phyloP scores from a whole-genome alignment of 1,140 invertebrate species.

The Lordiphosa collinella region DNA sequence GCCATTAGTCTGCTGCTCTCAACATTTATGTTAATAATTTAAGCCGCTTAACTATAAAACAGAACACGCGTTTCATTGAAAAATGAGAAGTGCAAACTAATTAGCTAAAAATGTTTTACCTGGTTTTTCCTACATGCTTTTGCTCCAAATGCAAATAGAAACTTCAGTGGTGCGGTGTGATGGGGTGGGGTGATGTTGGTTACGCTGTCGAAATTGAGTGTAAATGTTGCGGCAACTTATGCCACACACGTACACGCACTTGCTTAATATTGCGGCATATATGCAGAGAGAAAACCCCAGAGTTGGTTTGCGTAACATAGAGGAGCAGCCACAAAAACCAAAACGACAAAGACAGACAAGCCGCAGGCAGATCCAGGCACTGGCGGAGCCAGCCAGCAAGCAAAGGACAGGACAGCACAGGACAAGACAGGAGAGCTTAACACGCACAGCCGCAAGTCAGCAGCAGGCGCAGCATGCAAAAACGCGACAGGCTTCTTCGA shows the following conservation, averaged over 20 bases:
- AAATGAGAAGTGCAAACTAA: too few relatives aligned
- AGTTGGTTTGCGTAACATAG: conserved; percentile 5
- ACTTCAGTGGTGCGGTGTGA: neutral
- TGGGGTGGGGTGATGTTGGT: too few relatives aligned
- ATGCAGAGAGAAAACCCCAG: conserved; percentile 15
- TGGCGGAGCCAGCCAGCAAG: too few relatives aligned
- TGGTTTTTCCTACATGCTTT: too few relatives aligned
- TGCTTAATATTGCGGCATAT: conserved; percentile 67
- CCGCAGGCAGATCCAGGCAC: conserved; percentile 1
- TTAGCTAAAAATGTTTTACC: too few relatives aligned
- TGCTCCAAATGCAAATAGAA: conserved; percentile 7
- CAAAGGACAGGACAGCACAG: neutral
- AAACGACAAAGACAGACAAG: conserved; percentile 42
- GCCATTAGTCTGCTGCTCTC: too few relatives aligned
- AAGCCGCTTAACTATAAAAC: too few relatives aligned
- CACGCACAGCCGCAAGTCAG: conserved; percentile 56
- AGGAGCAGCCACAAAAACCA: conserved; percentile 42
- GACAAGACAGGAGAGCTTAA: neutral
- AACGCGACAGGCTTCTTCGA: conserved; percentile 8
- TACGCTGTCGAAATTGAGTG: conserved; percentile 44
- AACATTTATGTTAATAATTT: too few relatives aligned
- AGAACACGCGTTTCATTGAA: too few relatives aligned
- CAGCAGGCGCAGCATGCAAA: conserved; percentile 28
- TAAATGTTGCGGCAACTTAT: conserved; percentile 69
- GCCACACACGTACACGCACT: conserved; percentile 65